These are phyloP conservation scores for Nomada goodeniana DNA, from an alignment of 2,888 invertebrate species.

Conservation along the genomic window DNA sequence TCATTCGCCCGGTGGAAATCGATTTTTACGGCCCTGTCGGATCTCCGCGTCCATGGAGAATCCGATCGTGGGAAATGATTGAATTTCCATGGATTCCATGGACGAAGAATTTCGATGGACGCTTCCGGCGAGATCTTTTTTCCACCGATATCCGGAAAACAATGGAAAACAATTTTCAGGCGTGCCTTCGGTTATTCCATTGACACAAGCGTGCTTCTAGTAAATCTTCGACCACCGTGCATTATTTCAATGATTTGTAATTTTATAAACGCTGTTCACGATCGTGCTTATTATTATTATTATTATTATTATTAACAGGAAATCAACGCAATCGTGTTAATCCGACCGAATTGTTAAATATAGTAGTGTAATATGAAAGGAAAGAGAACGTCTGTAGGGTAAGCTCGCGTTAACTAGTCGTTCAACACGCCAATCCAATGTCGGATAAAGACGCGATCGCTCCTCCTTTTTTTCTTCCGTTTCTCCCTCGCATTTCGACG, in stretches of 20 bases:
- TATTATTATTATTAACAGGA: too few relatives aligned
- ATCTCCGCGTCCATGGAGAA: constrained; percentile 24
- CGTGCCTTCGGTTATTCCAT: background rate
- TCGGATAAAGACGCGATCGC: constrained; percentile 48
- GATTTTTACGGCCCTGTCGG: constrained; percentile 32
- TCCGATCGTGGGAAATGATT: constrained; percentile 41
- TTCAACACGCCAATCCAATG: constrained; percentile 42
- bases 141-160: constrained; percentile 11
- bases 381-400: constrained; percentile 36
- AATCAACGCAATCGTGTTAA: too few relatives aligned
- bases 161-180: background rate
- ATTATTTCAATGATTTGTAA: too few relatives aligned
- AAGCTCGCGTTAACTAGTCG: constrained; percentile 43
- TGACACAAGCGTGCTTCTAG: background rate
- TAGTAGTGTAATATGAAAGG: too few relatives aligned
- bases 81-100: too few relatives aligned
- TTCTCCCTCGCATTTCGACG: background rate
- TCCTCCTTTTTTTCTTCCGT: background rate
- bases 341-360: too few relatives aligned
- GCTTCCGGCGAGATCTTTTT: background rate
- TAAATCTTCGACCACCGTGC: too few relatives aligned
- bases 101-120: constrained; percentile 24
- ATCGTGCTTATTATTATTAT: too few relatives aligned
- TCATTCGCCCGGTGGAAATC: constrained; percentile 10
- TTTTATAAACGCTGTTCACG: too few relatives aligned